Evolutionary conservation across 2,797 vertebrate species (phyloP).

Genomic region (Limosa lapponica): DNA sequence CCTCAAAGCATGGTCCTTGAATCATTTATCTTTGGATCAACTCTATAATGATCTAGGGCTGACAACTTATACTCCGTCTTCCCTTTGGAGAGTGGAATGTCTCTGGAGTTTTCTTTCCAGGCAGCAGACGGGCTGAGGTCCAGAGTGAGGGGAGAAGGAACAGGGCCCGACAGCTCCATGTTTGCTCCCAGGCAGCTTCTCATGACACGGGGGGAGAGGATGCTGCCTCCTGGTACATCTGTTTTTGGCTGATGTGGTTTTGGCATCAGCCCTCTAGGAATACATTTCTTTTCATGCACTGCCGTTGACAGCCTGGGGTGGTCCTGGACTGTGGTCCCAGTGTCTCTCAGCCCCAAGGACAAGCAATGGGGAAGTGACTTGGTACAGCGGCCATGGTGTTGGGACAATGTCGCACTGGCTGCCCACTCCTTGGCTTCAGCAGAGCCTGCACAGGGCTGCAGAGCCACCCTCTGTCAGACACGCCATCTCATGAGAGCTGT

Average conservation of each 20-base stretch:
- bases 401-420: neutral
- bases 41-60: neutral
- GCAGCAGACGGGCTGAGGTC: neutral
- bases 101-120: neutral
- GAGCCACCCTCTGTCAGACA: accelerated
- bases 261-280: neutral
- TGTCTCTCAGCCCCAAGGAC: neutral
- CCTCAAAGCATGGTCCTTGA: neutral
- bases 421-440: neutral
- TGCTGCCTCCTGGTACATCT: neutral
- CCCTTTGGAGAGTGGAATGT: neutral
- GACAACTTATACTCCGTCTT: neutral
- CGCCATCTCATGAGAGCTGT: accelerated
- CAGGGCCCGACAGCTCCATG: neutral
- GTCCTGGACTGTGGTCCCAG: neutral
- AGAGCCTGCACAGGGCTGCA: neutral
- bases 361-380: neutral
- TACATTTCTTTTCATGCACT: neutral
- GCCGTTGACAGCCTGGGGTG: neutral
- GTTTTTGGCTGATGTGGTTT: neutral
- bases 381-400: accelerated
- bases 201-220: neutral
- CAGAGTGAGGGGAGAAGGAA: accelerated
- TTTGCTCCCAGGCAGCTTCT: neutral
- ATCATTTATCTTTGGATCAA: neutral